A percentile compares a stretch with the other conserved stretches of the same genome.
phyloP scores from a whole-genome alignment of 2,888 invertebrate species.

The Tolmerus cingulatus region DNA sequence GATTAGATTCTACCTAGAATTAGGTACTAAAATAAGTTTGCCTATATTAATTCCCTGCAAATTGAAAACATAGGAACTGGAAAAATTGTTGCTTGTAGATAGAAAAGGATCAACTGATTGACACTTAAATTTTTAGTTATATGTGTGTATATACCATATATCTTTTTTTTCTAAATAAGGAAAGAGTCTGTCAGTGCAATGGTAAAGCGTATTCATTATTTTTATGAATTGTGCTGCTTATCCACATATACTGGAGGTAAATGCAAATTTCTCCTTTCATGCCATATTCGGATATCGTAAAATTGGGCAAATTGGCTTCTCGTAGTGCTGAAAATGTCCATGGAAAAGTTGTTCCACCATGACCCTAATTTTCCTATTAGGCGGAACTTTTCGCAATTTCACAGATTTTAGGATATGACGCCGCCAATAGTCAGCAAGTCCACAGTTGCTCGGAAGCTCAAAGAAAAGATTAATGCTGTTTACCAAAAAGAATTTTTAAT shows the following conservation, averaged over 20 bases:
- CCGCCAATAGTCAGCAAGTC: neutral
- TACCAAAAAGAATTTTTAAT: neutral
- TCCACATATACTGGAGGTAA: neutral
- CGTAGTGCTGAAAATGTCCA: neutral
- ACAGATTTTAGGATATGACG: neutral
- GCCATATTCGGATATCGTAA: neutral
- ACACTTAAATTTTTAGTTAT: too few species aligned
- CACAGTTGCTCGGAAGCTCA: neutral
- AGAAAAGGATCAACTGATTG: too few species aligned
- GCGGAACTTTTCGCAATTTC: neutral
- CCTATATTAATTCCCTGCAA: too few species aligned
- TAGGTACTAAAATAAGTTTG: too few species aligned
- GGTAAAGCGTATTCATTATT: neutral
- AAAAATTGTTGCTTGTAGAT: too few species aligned
- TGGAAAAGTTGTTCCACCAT: neutral
- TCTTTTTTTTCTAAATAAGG: too few species aligned
- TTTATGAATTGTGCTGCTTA: neutral
- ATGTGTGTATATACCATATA: too few species aligned
- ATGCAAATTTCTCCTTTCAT: neutral
- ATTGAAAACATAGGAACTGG: too few species aligned
- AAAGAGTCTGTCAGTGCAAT: too few species aligned
- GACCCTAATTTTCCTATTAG: neutral
- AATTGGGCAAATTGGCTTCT: neutral
- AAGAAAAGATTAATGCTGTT: neutral
- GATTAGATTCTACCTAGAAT: too few species aligned